These are phyloP conservation scores for Callaeas wilsoni DNA, from an alignment of 2,113 vertebrate genomes.

Conservation along the genomic window DNA sequence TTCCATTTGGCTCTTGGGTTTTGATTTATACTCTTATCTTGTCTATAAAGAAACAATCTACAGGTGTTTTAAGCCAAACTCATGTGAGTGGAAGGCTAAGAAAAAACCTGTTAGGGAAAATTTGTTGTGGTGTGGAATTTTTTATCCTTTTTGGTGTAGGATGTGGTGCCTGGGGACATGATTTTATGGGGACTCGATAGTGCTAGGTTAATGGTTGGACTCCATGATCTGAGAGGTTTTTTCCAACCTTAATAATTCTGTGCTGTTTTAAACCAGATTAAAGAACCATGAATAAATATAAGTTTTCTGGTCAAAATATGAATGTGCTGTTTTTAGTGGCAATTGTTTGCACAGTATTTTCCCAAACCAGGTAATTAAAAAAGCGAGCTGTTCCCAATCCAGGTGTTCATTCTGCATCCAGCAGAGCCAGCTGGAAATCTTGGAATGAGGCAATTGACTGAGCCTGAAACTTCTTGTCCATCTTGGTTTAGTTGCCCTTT, in stretches of 20 bases:
- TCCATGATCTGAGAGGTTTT: background rate
- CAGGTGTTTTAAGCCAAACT: background rate
- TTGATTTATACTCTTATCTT: background rate
- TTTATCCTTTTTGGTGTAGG: background rate
- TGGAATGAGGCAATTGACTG: background rate
- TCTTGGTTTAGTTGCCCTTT: background rate
- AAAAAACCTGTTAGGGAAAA: background rate
- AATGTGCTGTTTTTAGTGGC: background rate
- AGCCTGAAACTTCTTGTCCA: background rate
- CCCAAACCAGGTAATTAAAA: background rate
- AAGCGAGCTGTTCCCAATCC: background rate
- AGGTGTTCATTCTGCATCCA: background rate
- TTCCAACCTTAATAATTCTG: background rate
- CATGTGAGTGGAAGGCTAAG: fast-evolving
- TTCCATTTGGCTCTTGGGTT: background rate
- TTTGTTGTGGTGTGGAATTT: background rate
- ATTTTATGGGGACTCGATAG: background rate
- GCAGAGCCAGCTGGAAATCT: background rate
- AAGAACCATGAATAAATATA: background rate
- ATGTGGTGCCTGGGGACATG: background rate
- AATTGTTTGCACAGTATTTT: background rate
- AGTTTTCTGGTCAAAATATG: background rate
- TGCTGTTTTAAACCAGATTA: background rate
- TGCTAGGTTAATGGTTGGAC: background rate
- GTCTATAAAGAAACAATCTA: background rate